Percentiles rank a stretch among this genome's conserved stretches.
Evolutionary conservation across 2,797 vertebrate species (phyloP).

Genomic region (Parambassis ranga): DNA sequence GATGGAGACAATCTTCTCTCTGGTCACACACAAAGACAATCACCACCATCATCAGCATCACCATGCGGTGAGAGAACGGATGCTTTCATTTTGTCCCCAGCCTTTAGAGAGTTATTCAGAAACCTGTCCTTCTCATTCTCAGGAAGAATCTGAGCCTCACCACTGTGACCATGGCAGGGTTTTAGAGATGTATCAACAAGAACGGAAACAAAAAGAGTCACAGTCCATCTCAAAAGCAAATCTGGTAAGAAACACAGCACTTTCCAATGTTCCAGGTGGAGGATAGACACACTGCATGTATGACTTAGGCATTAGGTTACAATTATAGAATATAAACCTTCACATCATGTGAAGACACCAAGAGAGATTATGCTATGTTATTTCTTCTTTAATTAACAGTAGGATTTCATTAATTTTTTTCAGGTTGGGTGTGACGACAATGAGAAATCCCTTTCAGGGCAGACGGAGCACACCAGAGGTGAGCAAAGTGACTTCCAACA

Average conservation of each 20-base stretch:
- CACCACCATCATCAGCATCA: constrained; percentile 59
- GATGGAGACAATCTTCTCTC: constrained; percentile 83
- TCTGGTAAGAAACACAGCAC: constrained; percentile 77
- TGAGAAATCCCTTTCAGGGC: background rate
- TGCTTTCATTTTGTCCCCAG: too few species aligned
- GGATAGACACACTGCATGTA: too few species aligned
- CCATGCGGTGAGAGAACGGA: constrained; percentile 61
- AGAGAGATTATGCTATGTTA: too few species aligned
- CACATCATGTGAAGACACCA: too few species aligned
- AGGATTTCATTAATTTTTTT: too few species aligned
- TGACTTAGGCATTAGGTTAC: too few species aligned
- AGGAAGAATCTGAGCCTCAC: constrained; percentile 73
- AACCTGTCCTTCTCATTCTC: too few species aligned
- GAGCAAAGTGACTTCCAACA: background rate
- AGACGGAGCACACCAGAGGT: constrained; percentile 42
- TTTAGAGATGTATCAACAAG: constrained; percentile 82
- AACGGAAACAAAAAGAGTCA: constrained; percentile 64
- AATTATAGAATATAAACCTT: too few species aligned
- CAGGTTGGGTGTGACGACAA: constrained; percentile 40
- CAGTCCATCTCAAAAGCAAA: constrained; percentile 73
- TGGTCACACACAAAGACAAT: constrained; percentile 66
- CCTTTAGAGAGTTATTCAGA: too few species aligned
- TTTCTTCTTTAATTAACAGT: too few species aligned
- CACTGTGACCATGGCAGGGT: constrained; percentile 83
- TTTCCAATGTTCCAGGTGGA: too few species aligned